Conservation (phyloP, 2,797 vertebrate species). For the Brotula barbata region DNA sequence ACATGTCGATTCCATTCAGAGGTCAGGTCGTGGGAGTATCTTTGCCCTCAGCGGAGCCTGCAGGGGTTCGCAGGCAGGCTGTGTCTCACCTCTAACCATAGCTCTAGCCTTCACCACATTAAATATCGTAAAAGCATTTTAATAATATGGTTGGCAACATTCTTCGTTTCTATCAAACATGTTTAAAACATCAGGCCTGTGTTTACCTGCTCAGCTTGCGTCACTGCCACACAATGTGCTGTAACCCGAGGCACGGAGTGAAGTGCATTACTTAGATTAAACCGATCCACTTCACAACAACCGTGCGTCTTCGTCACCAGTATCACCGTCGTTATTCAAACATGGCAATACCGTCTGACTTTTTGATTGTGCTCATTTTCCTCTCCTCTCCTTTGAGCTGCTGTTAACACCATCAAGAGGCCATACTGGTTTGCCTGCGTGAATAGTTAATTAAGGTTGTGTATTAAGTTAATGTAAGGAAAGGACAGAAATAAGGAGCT, state of each 20-base stretch:
- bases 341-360: no score
- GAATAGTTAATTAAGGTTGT: constrained; percentile 3
- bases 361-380: no score
- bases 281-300: constrained; percentile 18
- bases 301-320: no score
- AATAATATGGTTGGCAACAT: neutral
- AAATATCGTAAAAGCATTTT: no score
- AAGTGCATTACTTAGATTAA: constrained; percentile 42
- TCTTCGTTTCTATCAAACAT: constrained; percentile 30
- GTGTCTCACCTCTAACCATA: no score
- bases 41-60: no score
- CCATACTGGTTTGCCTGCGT: neutral
- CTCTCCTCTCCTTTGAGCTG: no score
- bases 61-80: no score
- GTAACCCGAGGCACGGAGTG: constrained; percentile 61
- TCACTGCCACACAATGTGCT: constrained; percentile 47
- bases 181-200: constrained; percentile 62
- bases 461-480: constrained; percentile 1
- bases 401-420: neutral
- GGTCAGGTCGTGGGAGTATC: no score
- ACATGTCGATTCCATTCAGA: no score
- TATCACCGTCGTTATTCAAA: no score
- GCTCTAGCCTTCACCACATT: no score
- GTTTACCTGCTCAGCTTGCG: constrained; percentile 24
- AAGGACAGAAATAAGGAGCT: constrained; percentile 53